Base-by-base conservation (phyloP, 2,113 vertebrate species). In the Xiphias gladius region DNA sequence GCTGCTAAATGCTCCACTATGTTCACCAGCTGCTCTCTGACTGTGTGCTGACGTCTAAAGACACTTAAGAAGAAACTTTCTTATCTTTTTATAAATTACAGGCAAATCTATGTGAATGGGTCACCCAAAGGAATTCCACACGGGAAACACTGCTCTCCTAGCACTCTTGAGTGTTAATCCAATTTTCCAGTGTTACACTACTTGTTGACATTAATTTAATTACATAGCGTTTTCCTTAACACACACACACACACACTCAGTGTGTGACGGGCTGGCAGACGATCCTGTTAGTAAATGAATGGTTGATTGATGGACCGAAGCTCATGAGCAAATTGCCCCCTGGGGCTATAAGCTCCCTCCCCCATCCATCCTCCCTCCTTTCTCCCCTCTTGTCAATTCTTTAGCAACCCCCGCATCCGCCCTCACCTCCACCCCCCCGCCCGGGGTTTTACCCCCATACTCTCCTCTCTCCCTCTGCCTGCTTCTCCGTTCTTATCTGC, bases 221-320 rank as follows among this genome's bases (percentile, higher is more conserved):
- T 50, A 77, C 55, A 28, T 13, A 48, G 58, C 64, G 58, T 77
- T 50, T 32, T 22, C 48, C 35, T 10, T 46, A 19, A 69, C 69
- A 66, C 70, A 73, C 41, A 67, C 35, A 68, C 73, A 71, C 73
- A 73, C 61, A 66, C 64, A 76, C 63, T 63, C 71, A 54, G 75
- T 12, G 50, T 50, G 81, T 61, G 77, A 37, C 58, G 32, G 58
- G 32, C 62, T 19, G 78, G 67, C 67, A 43, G 84, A 84, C 37
- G 81, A 85, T 74, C 75, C 82, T 85, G 76, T 90, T 74, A 87
- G 85, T 83, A 77, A 89, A 87, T 87, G 72, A 80, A 87, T 80
- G 69, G 82, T n/a, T 85, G 88, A 89, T 83, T 87, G 85, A 90
- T 87, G 64, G 76, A 71, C 76, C 67, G 63, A 76, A 85, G 68